phyloP scores from a whole-genome alignment of 2,113 vertebrate species.

The Oriolus oriolus region DNA sequence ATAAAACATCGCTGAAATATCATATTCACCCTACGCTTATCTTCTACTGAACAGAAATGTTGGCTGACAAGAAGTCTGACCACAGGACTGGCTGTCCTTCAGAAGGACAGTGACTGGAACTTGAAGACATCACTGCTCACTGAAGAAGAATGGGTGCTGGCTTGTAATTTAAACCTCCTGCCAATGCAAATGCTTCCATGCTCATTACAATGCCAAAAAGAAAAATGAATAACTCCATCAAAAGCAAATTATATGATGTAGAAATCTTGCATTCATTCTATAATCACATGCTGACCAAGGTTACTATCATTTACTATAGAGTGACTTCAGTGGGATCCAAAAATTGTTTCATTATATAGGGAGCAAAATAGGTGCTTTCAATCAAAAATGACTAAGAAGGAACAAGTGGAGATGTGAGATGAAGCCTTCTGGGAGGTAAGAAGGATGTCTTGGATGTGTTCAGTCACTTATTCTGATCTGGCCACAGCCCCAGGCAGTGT shows the following conservation, averaged over 20 bases:
- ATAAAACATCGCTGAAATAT: constrained; percentile 12
- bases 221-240: constrained; percentile 45
- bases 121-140: background rate
- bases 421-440: constrained; percentile 51
- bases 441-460: constrained; percentile 70
- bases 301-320: background rate
- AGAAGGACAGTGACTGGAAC: background rate
- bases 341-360: constrained; percentile 22
- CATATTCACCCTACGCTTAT: background rate
- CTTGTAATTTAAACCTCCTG: constrained; percentile 24
- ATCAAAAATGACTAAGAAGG: constrained; percentile 22
- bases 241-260: constrained; percentile 48
- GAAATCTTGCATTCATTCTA: constrained; percentile 31
- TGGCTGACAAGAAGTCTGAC: constrained; percentile 43
- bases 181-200: constrained; percentile 29
- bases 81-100: constrained; percentile 5
- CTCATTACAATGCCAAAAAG: constrained; percentile 35
- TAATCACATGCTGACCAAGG: constrained; percentile 27
- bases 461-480: constrained; percentile 61
- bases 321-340: background rate
- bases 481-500: constrained; percentile 47
- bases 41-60: constrained; percentile 3
- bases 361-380: constrained; percentile 27
- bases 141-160: constrained; percentile 17
- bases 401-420: background rate